Conservation (phyloP, 2,888 invertebrate species). For the Mylabris sibirica region DNA sequence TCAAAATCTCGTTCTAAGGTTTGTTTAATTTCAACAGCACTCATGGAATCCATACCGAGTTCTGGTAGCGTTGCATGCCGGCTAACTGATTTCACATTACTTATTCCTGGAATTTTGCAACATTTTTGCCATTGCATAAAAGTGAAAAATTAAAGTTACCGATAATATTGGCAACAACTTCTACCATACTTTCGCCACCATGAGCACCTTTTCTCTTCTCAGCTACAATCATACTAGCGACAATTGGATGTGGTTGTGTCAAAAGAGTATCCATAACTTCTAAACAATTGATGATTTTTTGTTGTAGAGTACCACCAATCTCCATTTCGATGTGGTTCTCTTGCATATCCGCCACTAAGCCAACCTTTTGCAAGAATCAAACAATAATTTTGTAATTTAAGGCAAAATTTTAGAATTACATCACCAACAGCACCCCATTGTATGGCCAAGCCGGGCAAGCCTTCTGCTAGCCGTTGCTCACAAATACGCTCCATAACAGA, state of each 20-base stretch:
- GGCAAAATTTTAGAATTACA: conserved; percentile 56
- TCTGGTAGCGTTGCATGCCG: conserved; percentile 81
- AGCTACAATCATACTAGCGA: conserved; percentile 86
- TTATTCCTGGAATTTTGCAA: conserved; percentile 62
- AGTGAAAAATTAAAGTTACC: conserved; percentile 50
- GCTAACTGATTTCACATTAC: conserved; percentile 74
- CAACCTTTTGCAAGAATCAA: conserved; percentile 63
- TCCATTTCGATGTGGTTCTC: conserved; percentile 60
- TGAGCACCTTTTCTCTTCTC: conserved; percentile 74
- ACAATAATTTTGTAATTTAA: not conserved
- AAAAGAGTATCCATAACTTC: conserved; percentile 74
- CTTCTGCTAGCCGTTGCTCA: conserved; percentile 73
- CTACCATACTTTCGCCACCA: conserved; percentile 73
- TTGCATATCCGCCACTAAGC: conserved; percentile 70
- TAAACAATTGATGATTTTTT: conserved; percentile 71
- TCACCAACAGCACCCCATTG: conserved; percentile 96
- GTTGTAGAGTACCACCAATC: conserved; percentile 71
- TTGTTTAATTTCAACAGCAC: conserved; percentile 96
- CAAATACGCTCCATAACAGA: conserved; percentile 88
- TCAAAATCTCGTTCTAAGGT: conserved; percentile 78
- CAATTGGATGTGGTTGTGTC: conserved; percentile 66
- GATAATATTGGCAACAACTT: conserved; percentile 70
- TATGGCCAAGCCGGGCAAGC: conserved; percentile 81
- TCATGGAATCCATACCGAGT: conserved; percentile 95
- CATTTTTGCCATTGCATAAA: not conserved